A percentile compares a stretch with the other conserved stretches of the same genome.
Conservation (phyloP, 2,113 vertebrate genomes). For the Sterna hirundo region DNA sequence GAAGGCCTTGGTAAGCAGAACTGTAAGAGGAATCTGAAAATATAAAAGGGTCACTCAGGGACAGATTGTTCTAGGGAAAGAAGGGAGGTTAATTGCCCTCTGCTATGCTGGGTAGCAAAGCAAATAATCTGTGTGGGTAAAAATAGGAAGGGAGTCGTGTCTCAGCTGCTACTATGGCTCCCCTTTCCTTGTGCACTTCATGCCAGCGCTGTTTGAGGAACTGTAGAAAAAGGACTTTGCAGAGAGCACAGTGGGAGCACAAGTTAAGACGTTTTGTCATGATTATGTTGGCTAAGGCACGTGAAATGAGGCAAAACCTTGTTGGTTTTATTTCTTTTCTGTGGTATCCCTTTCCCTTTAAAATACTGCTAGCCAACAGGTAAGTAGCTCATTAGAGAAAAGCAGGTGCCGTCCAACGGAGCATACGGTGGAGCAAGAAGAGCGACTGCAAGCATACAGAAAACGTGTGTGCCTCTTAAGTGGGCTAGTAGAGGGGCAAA, state of each 20-base stretch:
- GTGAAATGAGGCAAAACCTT: neutral
- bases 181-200: neutral
- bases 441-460: fast-evolving
- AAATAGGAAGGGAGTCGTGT: neutral
- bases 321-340: neutral
- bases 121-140: slow-evolving; percentile 1
- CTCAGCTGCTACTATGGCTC: slow-evolving; percentile 8
- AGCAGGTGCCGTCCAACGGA: neutral
- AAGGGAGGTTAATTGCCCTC: slow-evolving; percentile 8
- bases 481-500: neutral
- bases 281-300: neutral
- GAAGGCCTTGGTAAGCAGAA: neutral
- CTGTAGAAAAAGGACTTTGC: neutral
- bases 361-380: neutral
- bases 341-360: neutral
- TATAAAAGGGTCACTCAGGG: neutral
- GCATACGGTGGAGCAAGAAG: fast-evolving
- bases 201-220: neutral
- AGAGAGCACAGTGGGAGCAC: neutral
- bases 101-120: neutral
- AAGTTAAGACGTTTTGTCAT: neutral
- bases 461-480: neutral
- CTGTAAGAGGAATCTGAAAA: neutral
- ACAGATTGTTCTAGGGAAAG: neutral
- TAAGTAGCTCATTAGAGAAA: neutral